Percentiles rank a stretch among this genome's conserved stretches.
These are phyloP conservation scores for Caenorhabditis afra DNA, from an alignment of 2,888 invertebrate genomes.

Conservation along the genomic window DNA sequence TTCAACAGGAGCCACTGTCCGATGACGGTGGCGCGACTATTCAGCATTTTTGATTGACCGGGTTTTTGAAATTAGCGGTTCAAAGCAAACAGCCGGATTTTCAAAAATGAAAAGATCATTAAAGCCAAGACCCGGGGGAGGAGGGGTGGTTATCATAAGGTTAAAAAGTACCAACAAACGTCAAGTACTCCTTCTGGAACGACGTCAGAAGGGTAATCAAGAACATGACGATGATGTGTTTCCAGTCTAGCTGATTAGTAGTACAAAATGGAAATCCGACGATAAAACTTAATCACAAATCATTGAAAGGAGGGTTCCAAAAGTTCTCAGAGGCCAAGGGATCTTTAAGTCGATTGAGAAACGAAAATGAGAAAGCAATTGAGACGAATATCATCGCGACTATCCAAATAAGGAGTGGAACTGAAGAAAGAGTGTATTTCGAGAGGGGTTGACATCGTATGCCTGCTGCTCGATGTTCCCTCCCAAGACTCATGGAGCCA, in stretches of 20 bases:
- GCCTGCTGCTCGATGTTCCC: conserved; percentile 38
- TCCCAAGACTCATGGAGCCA: conserved; percentile 54
- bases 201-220: too few species aligned
- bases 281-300: too few species aligned
- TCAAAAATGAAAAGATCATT: too few species aligned
- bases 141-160: too few species aligned
- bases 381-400: conserved; percentile 13
- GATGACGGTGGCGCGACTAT: conserved; percentile 44
- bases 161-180: too few species aligned
- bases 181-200: too few species aligned
- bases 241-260: too few species aligned
- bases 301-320: too few species aligned
- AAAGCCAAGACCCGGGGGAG: too few species aligned
- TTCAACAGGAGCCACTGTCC: conserved; percentile 55
- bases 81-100: conserved; percentile 18
- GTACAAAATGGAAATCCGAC: too few species aligned
- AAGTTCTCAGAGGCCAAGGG: not conserved
- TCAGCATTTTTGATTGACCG: conserved; percentile 32
- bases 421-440: conserved; percentile 21
- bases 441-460: conserved; percentile 52
- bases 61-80: conserved; percentile 7
- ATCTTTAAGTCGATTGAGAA: not conserved
- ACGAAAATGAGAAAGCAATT: not conserved
- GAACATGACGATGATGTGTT: too few species aligned
- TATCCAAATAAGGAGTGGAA: conserved; percentile 8